Evolutionary conservation across 2,797 vertebrate genomes (phyloP).

Genomic region (Amniataba percoides): DNA sequence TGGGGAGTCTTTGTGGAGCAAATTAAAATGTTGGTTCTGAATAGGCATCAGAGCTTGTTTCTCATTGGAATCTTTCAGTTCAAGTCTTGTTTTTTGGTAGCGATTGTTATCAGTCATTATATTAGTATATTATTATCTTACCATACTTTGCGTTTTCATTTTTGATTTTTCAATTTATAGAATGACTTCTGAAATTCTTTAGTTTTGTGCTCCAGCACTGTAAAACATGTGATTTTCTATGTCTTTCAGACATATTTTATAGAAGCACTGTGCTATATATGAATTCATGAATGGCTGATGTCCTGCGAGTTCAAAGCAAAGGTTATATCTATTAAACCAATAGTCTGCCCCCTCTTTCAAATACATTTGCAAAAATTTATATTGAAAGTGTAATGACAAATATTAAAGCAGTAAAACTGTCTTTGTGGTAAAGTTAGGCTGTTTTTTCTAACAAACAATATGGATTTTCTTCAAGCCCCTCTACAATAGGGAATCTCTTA

Average conservation of each 20-base stretch:
- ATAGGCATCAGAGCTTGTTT: conserved; percentile 73
- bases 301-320: not conserved
- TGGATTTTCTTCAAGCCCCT: not conserved
- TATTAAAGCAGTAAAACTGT: not conserved
- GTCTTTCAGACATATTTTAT: not conserved
- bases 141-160: not conserved
- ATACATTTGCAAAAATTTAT: not conserved
- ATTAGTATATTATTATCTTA: not conserved
- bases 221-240: not conserved
- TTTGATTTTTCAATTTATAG: not conserved
- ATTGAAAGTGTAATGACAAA: not conserved
- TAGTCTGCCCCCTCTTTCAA: not conserved
- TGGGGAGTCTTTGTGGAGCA: conserved; percentile 87
- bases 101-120: conserved; percentile 24
- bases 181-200: not conserved
- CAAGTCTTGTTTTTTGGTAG: conserved; percentile 30
- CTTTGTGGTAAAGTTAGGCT: not conserved
- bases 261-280: not conserved
- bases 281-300: not conserved
- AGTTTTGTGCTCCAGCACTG: not conserved
- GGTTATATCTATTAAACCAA: not conserved
- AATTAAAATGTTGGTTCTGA: conserved; percentile 84
- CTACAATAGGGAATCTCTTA: not conserved
- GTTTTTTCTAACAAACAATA: not conserved
- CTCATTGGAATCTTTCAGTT: conserved; percentile 61